Base-by-base conservation (phyloP, 2,888 invertebrate species). In the Xanthostigma xanthostigma region DNA sequence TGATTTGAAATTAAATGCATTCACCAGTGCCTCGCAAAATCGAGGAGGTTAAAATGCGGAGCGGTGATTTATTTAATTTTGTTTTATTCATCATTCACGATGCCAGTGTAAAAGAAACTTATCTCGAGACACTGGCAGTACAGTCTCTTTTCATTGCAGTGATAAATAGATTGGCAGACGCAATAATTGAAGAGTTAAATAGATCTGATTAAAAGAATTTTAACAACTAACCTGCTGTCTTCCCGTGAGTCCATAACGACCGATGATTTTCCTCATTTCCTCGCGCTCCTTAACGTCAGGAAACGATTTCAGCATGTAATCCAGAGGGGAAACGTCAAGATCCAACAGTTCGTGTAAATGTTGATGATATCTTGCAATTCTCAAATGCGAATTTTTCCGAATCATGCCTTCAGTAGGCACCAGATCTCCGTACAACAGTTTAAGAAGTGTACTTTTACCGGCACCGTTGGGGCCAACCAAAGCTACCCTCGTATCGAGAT, bases 231-330 rank as follows among this genome's bases (percentile, higher is more conserved):
- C 90, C 74, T 95, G 94, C 62, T 98, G 96, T 51, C 94, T 78
- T 6, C 98, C 98, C 1, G 97, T 92, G 44, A 99, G 74, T 2
- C 98, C 98, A 64, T 96, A 99, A 49, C 97, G 79, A 1, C 98
- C 98, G 59, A 99, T 94, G 57, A 98, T 97, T 70, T 94, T 95
- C 50, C 98, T 76, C 97, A 98, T 97, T 67, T 96, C 97, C 69
- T 99, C 98, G 34, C 88, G 81, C 67, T 99, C 98, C 59, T 96
- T 94, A 8, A 98, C 87, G 10, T 90, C 92, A 0, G 98, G 97
- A 68, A 94, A 99, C 58, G 85, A 79, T 61, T 82, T 84, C 88
- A 97, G 83, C 97, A 99, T 98, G 69, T 96, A 99, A 58, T 98
- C 97, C 40, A 99, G 70, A 9, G 98, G 96, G 17, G 95, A 91